Evolutionary conservation across 2,113 vertebrate species (phyloP), one percentile per base, ranked within the genome.

Genomic region (Cheilinus undulatus): DNA sequence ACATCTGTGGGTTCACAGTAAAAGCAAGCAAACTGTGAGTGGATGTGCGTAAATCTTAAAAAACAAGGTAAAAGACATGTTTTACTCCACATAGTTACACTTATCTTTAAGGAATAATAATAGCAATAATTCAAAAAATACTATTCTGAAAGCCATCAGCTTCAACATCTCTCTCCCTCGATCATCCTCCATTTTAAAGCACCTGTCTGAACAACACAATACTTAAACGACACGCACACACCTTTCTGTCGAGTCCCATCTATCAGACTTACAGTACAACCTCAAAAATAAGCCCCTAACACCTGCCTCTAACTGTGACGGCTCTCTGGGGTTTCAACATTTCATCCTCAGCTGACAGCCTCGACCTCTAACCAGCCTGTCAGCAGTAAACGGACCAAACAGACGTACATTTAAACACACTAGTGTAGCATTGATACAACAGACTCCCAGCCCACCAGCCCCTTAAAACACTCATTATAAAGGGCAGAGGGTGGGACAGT

Each of bases 331-430:
- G 7, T 34, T 92, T 87, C 91, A 91, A 87, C 90, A 91, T 84
- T 81, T 17, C 3, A 7, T 30, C 86, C 91, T 90, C 88, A 45
- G 43, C 63, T 45, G 69, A 62, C 57, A 1, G 58, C 49, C 56
- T 43, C 40, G 0, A 42, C 24, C 69, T 48, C 57, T 11, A 74
- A 54, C 69, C 48, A 53, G 69, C 78, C 40, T 19, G 73, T 95
- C 93, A 93, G 94, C 91, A 87, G 92, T 94, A 93, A 94, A 90
- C 93, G 94, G 95, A 96, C 93, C 94, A 94, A 95, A 91, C 93
- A 93, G 74, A 95, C 92, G 94, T 90, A 95, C 95, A 95, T 95
- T 93, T 95, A 96, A 95, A 95, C 94, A 96, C 92, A 93, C 88
- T 87, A 95, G 88, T 84, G 89, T 73, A 95, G 95, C 92, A 89